Base-by-base conservation (phyloP, 2,888 invertebrate genomes). In the Ormyrus nitidulus region DNA sequence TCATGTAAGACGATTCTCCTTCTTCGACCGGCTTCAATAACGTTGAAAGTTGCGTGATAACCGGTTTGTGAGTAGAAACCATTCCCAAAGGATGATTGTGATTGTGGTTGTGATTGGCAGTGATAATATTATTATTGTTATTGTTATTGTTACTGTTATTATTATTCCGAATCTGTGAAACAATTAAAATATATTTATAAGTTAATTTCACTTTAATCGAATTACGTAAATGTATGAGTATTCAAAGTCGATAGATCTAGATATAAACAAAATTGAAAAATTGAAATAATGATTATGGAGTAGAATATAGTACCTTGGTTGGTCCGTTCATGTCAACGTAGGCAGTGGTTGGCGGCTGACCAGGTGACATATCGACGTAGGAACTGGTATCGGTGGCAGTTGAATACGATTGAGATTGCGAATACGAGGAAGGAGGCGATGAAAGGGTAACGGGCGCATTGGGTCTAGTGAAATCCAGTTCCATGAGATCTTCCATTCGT, bases 401-500 rank as follows among this genome's bases (percentile, higher is more conserved):
- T 84, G 90, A 88, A 85, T 88, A 89, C 72, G 88, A 86, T 85
- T 89, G 88, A 76, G 89, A 86, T 77, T 86, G 85, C 49, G 85
- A 85, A 66, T 89, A 88, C 34, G 87, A 86, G 56, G 87, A 87
- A n/a, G 88, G 86, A 6, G 87, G 87, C 9, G 88, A 88, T 59
- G 90, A 88, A 49, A 88, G 85, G 54, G 86, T 85, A 56, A 86
- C 83, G 10, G 84, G 83, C 72, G 84, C 86, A 83, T 85, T 88
- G 13, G 90, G 90, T 83, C 91, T 92, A 0, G 93, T 93, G 86
- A 95, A 95, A 88, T 95, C 95, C 84, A 97, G 93, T 91, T 96
- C 96, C 96, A 97, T 96, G 85, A 96, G 92, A 91, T 97, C 96
- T 83, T 95, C 94, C 93, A 94, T 94, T 1, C 92, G 92, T 83